Percentiles rank a stretch among this genome's conserved stretches.
phyloP scores from a whole-genome alignment of 2,888 invertebrate species.

The Athalia cordata region DNA sequence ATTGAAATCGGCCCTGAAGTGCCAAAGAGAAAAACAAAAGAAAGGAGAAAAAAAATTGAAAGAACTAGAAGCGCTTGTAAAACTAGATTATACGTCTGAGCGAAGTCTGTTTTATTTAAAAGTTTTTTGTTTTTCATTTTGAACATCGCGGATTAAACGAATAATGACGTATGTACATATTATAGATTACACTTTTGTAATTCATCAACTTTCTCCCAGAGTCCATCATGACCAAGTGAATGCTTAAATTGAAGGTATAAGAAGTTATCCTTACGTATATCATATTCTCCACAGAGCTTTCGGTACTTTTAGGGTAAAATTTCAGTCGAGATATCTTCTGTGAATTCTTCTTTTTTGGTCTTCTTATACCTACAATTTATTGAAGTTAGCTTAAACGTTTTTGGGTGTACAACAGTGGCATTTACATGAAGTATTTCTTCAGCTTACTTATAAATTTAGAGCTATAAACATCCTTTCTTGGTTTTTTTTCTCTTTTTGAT shows the following conservation, averaged over 20 bases:
- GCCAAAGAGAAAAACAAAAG: conserved; percentile 25
- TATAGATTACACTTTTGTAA: conserved; percentile 23
- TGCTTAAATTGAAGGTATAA: too few species aligned
- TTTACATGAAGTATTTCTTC: conserved; percentile 43
- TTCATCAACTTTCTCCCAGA: neutral
- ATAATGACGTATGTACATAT: conserved; percentile 11
- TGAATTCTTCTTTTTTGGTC: too few species aligned
- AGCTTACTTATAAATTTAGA: conserved; percentile 25
- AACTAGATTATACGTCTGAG: conserved; percentile 28
- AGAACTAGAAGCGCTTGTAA: neutral
- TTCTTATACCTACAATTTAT: too few species aligned
- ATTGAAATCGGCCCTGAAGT: conserved; percentile 31
- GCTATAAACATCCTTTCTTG: neutral
- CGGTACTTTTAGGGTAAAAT: too few species aligned
- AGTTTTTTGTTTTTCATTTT: neutral
- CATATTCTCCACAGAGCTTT: too few species aligned
- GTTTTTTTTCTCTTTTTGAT: neutral
- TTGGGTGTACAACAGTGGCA: conserved; percentile 20
- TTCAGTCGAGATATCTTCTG: too few species aligned
- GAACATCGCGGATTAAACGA: neutral
- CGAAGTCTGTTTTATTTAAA: neutral
- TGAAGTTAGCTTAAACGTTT: too few species aligned
- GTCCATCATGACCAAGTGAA: too few species aligned
- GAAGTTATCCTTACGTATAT: too few species aligned
- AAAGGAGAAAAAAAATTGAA: neutral